Evolutionary conservation across 2,888 invertebrate genomes (phyloP).

Genomic region (Lathronympha strigana): DNA sequence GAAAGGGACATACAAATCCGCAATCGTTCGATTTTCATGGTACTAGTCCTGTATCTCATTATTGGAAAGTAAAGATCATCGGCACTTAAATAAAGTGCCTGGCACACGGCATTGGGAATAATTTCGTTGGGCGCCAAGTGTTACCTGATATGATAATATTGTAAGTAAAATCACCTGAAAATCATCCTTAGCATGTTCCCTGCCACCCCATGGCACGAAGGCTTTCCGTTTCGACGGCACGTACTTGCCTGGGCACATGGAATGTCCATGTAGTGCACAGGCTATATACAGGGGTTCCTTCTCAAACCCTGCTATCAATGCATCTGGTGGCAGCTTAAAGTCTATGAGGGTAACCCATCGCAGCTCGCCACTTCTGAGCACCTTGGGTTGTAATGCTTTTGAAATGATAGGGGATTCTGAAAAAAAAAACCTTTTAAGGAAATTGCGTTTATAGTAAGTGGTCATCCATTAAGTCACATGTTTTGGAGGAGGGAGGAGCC

Average conservation of each 20-base stretch:
- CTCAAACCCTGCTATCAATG: constrained; percentile 87
- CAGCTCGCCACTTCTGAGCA: constrained; percentile 70
- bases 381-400: constrained; percentile 49
- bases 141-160: neutral
- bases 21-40: too few relatives aligned
- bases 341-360: constrained; percentile 85
- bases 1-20: too few relatives aligned
- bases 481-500: too few relatives aligned
- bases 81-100: too few relatives aligned
- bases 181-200: constrained; percentile 86
- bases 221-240: constrained; percentile 87
- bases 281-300: constrained; percentile 87
- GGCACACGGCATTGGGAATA: too few relatives aligned
- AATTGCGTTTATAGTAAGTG: too few relatives aligned
- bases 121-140: neutral
- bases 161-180: constrained; percentile 89
- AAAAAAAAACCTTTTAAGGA: constrained; percentile 40
- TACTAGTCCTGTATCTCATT: too few relatives aligned
- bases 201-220: constrained; percentile 91
- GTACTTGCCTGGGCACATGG: constrained; percentile 91
- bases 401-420: constrained; percentile 49
- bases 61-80: too few relatives aligned
- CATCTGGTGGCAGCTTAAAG: constrained; percentile 87
- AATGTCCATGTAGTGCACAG: constrained; percentile 88
- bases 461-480: too few relatives aligned